Base-by-base conservation (phyloP, 64 coral and sea anemone genomes). In the Porites australiensis region DNA sequence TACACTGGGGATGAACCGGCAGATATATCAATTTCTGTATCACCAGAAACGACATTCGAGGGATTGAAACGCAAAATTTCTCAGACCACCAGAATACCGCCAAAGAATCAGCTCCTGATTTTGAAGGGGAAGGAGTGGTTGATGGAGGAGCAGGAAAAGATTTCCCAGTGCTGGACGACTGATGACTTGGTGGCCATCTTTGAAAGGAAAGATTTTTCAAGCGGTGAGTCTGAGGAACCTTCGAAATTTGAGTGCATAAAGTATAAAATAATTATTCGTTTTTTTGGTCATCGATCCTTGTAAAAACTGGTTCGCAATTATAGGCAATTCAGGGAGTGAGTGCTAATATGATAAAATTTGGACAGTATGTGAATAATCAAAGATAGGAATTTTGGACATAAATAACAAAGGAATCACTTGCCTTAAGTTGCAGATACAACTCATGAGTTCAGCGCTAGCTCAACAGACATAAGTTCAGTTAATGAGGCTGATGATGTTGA, bases 31-130 rank as follows among this genome's bases (percentile, higher is more conserved):
- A 71, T 71, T 71, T 71, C 68, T 23, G 19, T 71, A 3, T 21
- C 68, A 22, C 68, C 68, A 71, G 68, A 71, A 71, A 71, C 68
- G 20, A 71, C 68, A 11, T 71, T 37, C 20, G 20, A 71, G 68
- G 68, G 68, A 21, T 23, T 71, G n/a, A 71, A 71, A 71, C 19
- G 4, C 68, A 71, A 71, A 71, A 70, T 70, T 70, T 21, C 68
- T 55, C 68, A 70, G 68, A 71, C 68, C n/a, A 71, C 68, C 68
- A 71, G 68, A 71, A 71, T 71, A 71, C 37, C 20, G 68, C n/a
- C 68, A 22, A 23, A 6, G 7, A 71, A 71, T 71, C 68, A 71
- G 68, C 68, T 71, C 68, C 68, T 71, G 68, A 23, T 71, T 71
- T 21, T 71, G 68, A 71, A 71, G 68, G 20, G 68, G n/a, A 71